Percentiles rank a stretch among this genome's conserved stretches.
Conservation (phyloP, 2,113 vertebrate genomes). For the Tamias sibiricus region DNA sequence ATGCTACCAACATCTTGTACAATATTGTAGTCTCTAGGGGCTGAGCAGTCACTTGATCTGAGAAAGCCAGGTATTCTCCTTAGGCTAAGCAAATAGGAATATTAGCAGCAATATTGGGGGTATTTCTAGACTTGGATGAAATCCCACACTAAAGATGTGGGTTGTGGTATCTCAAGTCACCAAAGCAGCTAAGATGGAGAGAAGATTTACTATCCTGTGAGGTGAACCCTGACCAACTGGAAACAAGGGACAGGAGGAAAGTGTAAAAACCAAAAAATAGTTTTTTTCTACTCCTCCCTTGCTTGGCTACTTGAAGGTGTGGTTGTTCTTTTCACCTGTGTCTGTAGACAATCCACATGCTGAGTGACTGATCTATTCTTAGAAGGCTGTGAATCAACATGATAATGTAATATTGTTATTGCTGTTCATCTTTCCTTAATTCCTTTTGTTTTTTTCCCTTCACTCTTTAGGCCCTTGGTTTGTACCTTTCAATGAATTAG, state of each 20-base stretch:
- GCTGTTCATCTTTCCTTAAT: background rate
- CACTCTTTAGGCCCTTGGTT: background rate
- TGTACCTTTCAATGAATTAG: background rate
- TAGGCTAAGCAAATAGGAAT: background rate
- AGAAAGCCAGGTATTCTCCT: background rate
- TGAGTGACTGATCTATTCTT: background rate
- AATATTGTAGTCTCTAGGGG: background rate
- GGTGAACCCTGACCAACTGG: background rate
- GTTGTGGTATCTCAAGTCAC: background rate
- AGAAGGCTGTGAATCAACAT: background rate
- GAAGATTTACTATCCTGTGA: background rate
- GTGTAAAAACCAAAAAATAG: too few relatives aligned
- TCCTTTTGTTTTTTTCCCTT: background rate
- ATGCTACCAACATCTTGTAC: rapidly evolving
- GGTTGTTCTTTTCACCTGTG: background rate
- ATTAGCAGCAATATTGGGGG: background rate
- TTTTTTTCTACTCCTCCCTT: background rate
- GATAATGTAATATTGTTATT: too few relatives aligned
- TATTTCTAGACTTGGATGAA: background rate
- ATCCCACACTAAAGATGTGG: background rate
- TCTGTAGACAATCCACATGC: background rate
- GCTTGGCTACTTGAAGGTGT: background rate
- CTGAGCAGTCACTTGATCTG: background rate
- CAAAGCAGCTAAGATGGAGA: background rate
- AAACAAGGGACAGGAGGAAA: background rate